Evolutionary conservation across 2,797 vertebrate species (phyloP).

Genomic region (Mus spretus): DNA sequence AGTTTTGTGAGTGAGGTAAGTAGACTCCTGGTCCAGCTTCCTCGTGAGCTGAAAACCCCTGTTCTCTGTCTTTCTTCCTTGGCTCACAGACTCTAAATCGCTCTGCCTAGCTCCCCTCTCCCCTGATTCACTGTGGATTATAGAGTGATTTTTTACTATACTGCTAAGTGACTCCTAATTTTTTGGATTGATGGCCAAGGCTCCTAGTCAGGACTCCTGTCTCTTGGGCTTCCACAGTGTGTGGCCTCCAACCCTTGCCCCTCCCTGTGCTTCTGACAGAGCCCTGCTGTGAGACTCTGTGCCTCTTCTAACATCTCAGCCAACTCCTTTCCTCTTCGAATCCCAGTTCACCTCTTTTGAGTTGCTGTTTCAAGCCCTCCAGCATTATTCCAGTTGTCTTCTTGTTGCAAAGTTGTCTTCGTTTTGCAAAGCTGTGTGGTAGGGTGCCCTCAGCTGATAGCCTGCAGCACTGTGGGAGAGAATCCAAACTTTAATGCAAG

Average conservation of each 20-base stretch:
- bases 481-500: slow-evolving; percentile 9
- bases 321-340: neutral
- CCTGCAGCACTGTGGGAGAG: neutral
- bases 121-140: neutral
- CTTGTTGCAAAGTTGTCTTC: neutral
- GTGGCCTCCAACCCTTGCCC: neutral
- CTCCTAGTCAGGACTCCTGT: neutral
- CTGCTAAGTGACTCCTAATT: neutral
- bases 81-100: neutral
- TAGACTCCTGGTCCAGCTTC: neutral
- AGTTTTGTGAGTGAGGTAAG: neutral
- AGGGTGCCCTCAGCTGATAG: neutral
- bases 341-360: neutral
- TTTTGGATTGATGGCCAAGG: neutral
- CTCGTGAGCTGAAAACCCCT: neutral
- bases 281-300: neutral
- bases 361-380: neutral
- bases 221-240: neutral
- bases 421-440: neutral
- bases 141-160: neutral
- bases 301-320: neutral
- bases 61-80: slow-evolving; percentile 1
- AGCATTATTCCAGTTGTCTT: neutral
- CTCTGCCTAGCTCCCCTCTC: neutral
- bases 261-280: neutral